Evolutionary conservation across 2,113 vertebrate species (phyloP).

Genomic region (Caranx melampygus): DNA sequence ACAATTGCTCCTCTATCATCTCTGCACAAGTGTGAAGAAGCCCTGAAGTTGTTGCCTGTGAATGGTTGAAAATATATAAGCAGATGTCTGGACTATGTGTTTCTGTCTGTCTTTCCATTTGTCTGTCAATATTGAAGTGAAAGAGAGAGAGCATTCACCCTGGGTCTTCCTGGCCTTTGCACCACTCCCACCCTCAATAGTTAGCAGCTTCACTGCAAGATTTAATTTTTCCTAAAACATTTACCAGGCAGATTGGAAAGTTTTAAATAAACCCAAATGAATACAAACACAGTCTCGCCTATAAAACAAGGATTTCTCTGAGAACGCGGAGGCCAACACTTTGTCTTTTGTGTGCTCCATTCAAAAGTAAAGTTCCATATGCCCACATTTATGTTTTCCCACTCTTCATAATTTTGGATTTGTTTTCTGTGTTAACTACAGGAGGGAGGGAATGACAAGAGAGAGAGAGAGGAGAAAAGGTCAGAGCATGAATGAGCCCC

Average conservation of each 20-base stretch:
- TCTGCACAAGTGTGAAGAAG: not conserved
- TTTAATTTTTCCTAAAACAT: conserved; percentile 76
- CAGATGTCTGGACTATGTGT: not conserved
- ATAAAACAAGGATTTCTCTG: conserved; percentile 68
- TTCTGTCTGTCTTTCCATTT: conserved; percentile 34
- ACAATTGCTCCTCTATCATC: not conserved
- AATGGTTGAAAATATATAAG: not conserved
- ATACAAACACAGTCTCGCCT: conserved; percentile 61
- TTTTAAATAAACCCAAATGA: conserved; percentile 68
- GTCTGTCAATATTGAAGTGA: conserved; percentile 38
- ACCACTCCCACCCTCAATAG: conserved; percentile 49
- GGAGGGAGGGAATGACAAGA: conserved; percentile 61
- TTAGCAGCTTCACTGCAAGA: conserved; percentile 50
- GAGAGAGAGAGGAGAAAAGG: conserved; percentile 60
- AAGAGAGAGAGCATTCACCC: conserved; percentile 51
- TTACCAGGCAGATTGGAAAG: conserved; percentile 63
- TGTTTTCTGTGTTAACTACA: conserved; percentile 69
- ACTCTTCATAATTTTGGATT: conserved; percentile 63
- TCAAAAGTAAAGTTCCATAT: conserved; percentile 64
- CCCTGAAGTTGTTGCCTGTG: not conserved
- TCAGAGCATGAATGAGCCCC: conserved; percentile 65
- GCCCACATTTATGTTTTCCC: conserved; percentile 61
- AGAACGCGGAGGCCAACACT: conserved; percentile 51
- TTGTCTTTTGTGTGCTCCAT: conserved; percentile 65
- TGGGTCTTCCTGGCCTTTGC: conserved; percentile 41